Evolutionary conservation across 2,888 invertebrate species (phyloP).

Genomic region (Agrochola lota): DNA sequence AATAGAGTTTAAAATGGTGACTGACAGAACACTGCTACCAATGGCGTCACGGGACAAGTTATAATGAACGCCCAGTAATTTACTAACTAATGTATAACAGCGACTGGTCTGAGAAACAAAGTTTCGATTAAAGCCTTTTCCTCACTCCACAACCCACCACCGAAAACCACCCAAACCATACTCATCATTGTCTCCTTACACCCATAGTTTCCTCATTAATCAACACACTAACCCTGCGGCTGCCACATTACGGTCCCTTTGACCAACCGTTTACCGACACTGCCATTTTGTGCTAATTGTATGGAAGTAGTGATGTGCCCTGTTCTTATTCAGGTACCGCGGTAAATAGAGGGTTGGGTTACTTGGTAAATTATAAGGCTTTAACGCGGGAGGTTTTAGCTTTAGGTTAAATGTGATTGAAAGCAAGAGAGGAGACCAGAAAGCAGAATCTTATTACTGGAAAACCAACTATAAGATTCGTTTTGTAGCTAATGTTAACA

Average conservation of each 20-base stretch:
- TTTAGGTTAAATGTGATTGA: constrained; percentile 20
- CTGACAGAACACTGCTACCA: too few species aligned
- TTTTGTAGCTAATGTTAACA: not conserved
- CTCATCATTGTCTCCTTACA: constrained; percentile 57
- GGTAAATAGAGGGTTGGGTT: constrained; percentile 62
- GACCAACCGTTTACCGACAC: constrained; percentile 67
- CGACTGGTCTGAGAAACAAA: not conserved
- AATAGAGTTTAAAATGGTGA: too few species aligned
- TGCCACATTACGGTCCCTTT: constrained; percentile 60
- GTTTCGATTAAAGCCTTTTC: constrained; percentile 13
- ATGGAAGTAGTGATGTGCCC: constrained; percentile 57
- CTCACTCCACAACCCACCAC: constrained; percentile 19
- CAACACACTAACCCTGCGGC: constrained; percentile 52
- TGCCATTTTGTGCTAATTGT: constrained; percentile 60
- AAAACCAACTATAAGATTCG: not conserved
- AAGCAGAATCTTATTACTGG: constrained; percentile 19
- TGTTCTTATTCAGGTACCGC: constrained; percentile 63
- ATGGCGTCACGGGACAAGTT: too few species aligned
- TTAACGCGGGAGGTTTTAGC: constrained; percentile 16
- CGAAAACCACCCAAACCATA: constrained; percentile 31
- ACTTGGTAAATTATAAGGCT: constrained; percentile 50
- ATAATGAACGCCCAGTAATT: not conserved
- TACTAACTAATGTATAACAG: not conserved
- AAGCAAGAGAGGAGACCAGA: not conserved
- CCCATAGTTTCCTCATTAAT: constrained; percentile 66